Evolutionary conservation across 2,888 invertebrate genomes (phyloP).

Genomic region (Uropetala carovei): DNA sequence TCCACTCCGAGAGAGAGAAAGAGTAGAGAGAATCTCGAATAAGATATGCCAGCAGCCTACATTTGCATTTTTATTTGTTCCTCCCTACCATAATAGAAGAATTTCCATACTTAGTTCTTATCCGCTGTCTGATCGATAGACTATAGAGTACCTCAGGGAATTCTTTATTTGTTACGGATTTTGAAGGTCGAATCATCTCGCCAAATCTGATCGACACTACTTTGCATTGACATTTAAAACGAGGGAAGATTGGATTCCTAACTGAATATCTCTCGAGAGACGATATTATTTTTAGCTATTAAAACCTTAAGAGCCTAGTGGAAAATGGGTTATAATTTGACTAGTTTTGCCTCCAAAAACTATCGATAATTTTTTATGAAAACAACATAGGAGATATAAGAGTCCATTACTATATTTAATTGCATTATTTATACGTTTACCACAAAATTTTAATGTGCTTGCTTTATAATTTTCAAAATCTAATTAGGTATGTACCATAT

Average conservation of each 20-base stretch:
- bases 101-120: conserved; percentile 56
- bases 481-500: no score
- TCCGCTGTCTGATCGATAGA: conserved; percentile 6
- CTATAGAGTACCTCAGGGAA: background rate
- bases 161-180: background rate
- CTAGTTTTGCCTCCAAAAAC: no score
- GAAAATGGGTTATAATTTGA: no score
- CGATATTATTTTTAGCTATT: no score
- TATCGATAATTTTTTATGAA: no score
- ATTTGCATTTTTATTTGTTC: conserved; percentile 62
- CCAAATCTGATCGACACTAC: background rate
- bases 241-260: background rate
- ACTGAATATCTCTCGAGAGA: no score
- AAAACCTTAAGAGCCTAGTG: no score
- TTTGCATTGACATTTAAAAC: background rate
- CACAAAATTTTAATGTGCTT: no score
- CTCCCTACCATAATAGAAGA: conserved; percentile 3
- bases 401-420: no score
- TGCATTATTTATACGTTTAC: no score
- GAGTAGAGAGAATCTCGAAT: conserved; percentile 40
- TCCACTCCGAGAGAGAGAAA: background rate
- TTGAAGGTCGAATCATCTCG: background rate
- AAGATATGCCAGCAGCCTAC: conserved; percentile 48
- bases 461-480: no score
- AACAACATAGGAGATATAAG: no score